A percentile compares a stretch with the other conserved stretches of the same genome.
These are phyloP conservation scores for Mystacides longicornis DNA, from an alignment of 2,888 invertebrate genomes.

Conservation along the genomic window DNA sequence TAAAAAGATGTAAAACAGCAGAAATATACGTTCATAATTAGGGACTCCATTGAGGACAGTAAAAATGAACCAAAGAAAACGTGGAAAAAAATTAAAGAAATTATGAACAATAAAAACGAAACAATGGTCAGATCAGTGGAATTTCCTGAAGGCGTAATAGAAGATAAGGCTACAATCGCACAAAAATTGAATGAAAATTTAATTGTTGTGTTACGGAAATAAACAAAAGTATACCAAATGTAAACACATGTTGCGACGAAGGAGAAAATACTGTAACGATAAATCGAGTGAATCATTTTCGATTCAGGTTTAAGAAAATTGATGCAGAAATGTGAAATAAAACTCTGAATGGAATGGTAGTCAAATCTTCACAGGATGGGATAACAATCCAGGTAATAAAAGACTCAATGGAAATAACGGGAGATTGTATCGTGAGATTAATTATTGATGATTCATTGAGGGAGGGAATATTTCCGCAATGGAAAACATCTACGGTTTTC, in stretches of 20 bases:
- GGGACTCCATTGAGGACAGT: background rate
- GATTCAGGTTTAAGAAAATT: background rate
- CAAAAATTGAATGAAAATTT: too few species aligned
- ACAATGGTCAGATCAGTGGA: background rate
- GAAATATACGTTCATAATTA: background rate
- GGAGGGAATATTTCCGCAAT: background rate
- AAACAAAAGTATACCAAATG: background rate
- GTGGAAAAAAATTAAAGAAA: background rate
- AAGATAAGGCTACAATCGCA: background rate
- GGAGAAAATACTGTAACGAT: background rate
- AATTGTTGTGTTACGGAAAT: background rate
- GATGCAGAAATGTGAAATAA: background rate
- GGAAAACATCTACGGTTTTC: background rate
- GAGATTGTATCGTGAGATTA: background rate
- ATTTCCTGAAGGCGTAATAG: background rate
- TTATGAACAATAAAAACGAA: background rate
- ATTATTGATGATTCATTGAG: background rate
- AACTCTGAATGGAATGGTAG: background rate
- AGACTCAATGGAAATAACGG: background rate
- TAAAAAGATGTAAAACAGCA: background rate
- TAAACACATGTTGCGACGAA: background rate
- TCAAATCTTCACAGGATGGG: background rate
- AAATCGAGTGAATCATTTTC: background rate
- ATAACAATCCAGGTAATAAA: background rate
- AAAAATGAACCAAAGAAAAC: too few species aligned